These are phyloP conservation scores for Emberiza fucata DNA, from an alignment of 2,113 vertebrate genomes.

Conservation along the genomic window DNA sequence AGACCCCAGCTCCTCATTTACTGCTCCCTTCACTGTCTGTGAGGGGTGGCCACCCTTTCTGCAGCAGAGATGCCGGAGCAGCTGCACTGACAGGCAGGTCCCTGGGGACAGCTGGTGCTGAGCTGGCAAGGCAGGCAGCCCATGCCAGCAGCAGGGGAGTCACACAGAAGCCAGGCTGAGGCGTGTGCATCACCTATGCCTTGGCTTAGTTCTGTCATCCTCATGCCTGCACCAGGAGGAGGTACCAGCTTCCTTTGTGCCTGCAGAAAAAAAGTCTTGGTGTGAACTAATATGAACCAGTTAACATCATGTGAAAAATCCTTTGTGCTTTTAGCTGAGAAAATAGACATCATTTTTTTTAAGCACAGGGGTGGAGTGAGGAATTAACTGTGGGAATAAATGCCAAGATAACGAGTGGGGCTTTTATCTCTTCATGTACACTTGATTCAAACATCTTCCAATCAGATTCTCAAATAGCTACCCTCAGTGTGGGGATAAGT, in stretches of 20 bases:
- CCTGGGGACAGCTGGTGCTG: not conserved
- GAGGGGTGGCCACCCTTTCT: not conserved
- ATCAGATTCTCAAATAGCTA: not conserved
- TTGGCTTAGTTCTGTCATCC: not conserved
- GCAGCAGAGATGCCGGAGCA: not conserved
- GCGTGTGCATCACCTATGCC: accelerated
- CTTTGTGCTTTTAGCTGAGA: not conserved
- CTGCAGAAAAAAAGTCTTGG: not conserved
- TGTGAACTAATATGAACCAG: not conserved
- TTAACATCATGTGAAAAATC: not conserved
- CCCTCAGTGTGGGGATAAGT: not conserved
- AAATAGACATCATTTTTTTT: not conserved
- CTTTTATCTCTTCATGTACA: not conserved
- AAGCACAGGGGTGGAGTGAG: accelerated
- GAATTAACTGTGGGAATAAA: not conserved
- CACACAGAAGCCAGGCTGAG: not conserved
- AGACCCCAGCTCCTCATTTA: not conserved
- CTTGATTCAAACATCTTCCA: not conserved
- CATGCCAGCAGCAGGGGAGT: not conserved
- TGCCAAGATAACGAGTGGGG: not conserved
- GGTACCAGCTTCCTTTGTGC: not conserved
- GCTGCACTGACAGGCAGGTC: not conserved
- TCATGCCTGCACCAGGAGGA: not conserved
- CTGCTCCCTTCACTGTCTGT: not conserved
- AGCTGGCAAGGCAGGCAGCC: not conserved